Evolutionary conservation across 2,113 vertebrate species (phyloP).

Genomic region (Tupaia tana): DNA sequence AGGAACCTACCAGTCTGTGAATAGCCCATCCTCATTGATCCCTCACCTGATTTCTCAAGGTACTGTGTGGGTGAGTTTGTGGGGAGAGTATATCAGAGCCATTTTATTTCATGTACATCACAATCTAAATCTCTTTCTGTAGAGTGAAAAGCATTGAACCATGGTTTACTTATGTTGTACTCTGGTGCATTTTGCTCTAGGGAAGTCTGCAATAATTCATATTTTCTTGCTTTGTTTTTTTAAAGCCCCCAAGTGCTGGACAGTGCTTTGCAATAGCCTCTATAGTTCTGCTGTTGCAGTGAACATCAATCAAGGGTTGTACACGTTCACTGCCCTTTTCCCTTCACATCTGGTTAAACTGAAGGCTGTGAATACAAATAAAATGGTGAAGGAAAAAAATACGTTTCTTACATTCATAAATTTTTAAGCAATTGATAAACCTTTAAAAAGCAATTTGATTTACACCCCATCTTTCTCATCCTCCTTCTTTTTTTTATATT

Average conservation of each 20-base stretch:
- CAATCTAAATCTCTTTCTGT: conserved; percentile 71
- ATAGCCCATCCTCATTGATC: conserved; percentile 4
- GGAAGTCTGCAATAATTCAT: conserved; percentile 71
- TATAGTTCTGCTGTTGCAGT: conserved; percentile 22
- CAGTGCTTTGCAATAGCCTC: conserved; percentile 41
- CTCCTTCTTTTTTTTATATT: neutral
- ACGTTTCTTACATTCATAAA: neutral
- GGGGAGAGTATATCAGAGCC: conserved; percentile 40
- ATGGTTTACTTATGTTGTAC: conserved; percentile 68
- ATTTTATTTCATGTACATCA: conserved; percentile 66
- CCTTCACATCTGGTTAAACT: neutral
- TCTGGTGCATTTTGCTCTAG: conserved; percentile 69
- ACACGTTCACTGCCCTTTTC: neutral
- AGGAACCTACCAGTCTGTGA: neutral
- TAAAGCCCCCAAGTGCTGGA: conserved; percentile 51
- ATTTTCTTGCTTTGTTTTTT: conserved; percentile 66
- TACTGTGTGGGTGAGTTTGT: conserved; percentile 30
- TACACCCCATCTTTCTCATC: neutral
- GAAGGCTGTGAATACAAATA: neutral
- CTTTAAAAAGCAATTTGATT: neutral
- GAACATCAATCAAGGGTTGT: conserved; percentile 54
- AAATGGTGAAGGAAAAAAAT: neutral
- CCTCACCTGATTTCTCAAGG: conserved; percentile 58
- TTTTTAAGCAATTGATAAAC: neutral
- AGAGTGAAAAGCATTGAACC: conserved; percentile 61